Base-by-base conservation (phyloP, 2,113 vertebrate species). In the Coreoperca whiteheadi region DNA sequence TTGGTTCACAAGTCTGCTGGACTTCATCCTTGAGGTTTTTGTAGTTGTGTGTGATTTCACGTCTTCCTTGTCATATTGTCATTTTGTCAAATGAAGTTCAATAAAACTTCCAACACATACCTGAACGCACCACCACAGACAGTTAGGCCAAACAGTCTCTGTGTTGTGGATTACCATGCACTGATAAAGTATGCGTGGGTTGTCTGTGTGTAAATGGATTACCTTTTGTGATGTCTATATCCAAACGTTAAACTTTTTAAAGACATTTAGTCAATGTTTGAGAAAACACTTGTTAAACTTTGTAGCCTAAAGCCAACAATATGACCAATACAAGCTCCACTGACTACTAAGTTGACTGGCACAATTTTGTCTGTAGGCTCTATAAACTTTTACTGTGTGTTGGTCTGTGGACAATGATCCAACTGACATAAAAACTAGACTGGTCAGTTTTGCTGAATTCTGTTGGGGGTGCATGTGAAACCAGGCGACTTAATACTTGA, bases 321-420 rank as follows among this genome's bases (percentile, higher is more conserved):
- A 75, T 25, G 3, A 80, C 11, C 12, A 28, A 15, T 32, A 43
- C 21, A 74, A 70, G 70, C 74, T 61, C 34, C 64, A 61, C 50
- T 66, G 28, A 28, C 56, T 48, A 25, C 50, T 25, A 71, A 77
- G 63, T 41, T 63, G 81, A 76, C 41, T 20, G 37, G 66, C 34
- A 67, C 48, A 11, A 43, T 67, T 71, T 74, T 32, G 51, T 70
- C 39, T 61, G 25, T 10, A 37, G 65, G 59, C 70, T 43, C 79
- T 66, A 72, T 79, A 75, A 88, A 82, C 43, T 56, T 82, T 85
- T 59, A 79, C 46, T 57, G 57, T 53, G 63, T 85, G 74, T 70
- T 69, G 41, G 63, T 61, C 59, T 79, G 70, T 82, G 74, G 71
- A 85, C 57, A 71, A 73, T 79, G 71, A 79, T 74, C 71, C 43